Conservation (phyloP, 2,888 invertebrate species). For the Graphium colonna region DNA sequence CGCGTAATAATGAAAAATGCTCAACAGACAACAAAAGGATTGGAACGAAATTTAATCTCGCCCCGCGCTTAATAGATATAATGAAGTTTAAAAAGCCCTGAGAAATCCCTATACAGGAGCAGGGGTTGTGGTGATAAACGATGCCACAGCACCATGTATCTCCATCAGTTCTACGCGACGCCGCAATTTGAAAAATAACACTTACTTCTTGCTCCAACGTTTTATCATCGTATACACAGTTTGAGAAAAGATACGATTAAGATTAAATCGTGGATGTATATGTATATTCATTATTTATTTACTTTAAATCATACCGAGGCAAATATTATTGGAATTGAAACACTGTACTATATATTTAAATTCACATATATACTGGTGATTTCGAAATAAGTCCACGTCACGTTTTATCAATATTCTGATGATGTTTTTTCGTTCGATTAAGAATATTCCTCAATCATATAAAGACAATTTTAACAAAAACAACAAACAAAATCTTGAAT, state of each 20-base stretch:
- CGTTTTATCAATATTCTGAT: too few species aligned
- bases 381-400: too few species aligned
- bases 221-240: conserved; percentile 39
- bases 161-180: conserved; percentile 60
- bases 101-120: conserved; percentile 50
- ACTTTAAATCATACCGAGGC: too few species aligned
- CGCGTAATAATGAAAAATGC: conserved; percentile 19
- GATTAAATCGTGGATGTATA: too few species aligned
- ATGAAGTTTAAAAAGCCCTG: conserved; percentile 57
- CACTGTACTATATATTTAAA: too few species aligned
- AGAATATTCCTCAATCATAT: too few species aligned
- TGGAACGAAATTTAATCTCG: conserved; percentile 52
- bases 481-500: too few species aligned
- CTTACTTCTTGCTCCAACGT: conserved; percentile 41
- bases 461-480: too few species aligned
- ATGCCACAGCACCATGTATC: conserved; percentile 67
- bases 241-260: background rate
- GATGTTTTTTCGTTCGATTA: too few species aligned
- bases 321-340: too few species aligned
- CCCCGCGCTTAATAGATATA: conserved; percentile 48
- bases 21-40: conserved; percentile 36
- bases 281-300: too few species aligned
- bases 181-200: conserved; percentile 63
- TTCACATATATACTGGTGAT: too few species aligned
- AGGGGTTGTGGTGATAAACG: conserved; percentile 68